Base-by-base conservation (phyloP, 2,113 vertebrate genomes). In the Phaethon lepturus region DNA sequence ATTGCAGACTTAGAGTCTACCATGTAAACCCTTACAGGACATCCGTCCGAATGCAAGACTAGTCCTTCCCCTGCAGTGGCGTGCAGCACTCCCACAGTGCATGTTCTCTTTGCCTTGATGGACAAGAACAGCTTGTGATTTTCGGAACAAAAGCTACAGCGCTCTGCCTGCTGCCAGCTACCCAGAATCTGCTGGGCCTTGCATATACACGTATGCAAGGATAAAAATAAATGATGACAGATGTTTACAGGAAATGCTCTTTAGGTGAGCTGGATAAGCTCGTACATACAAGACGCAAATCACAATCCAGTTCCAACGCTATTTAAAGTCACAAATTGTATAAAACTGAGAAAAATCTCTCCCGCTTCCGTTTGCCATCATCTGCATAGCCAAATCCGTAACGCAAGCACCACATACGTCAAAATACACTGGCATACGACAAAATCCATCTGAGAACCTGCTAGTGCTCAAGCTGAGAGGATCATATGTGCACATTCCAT, bases 71-170 rank as follows among this genome's bases (percentile, higher is more conserved):
- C 63, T 29, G 50, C 64, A 45, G 53, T 3, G 8, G 53, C 25
- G 47, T 4, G 14, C 69, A 86, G 58, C 86, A 28, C 47, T 56
- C 11, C 58, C n/a, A 11, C 33, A 26, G 40, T 45, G 28, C 3
- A 23, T 16, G 31, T 52, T 79, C 31, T 76, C 29, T 40, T 49
- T 50, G 85, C 60, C 81, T 28, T 38, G 42, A 68, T 2, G 11
- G 52, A 64, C 62, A 67, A 93, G 59, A 94, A 80, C 55, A 80
- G 59, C 55, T 64, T 25, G 2, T 40, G 72, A 84, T 53, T 84
- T 94, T 50, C 59, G 69, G 55, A 94, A 80, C 42, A 84, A 55
- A 74, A 74, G 75, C 62, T 49, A 66, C 55, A 95, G 77, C n/a
- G 63, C 53, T 93, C 45, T 7, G 18, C 76, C 72, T 89, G 80